Base-by-base conservation (phyloP, 2,797 vertebrate genomes). In the Hyperoplus lanceolatus region DNA sequence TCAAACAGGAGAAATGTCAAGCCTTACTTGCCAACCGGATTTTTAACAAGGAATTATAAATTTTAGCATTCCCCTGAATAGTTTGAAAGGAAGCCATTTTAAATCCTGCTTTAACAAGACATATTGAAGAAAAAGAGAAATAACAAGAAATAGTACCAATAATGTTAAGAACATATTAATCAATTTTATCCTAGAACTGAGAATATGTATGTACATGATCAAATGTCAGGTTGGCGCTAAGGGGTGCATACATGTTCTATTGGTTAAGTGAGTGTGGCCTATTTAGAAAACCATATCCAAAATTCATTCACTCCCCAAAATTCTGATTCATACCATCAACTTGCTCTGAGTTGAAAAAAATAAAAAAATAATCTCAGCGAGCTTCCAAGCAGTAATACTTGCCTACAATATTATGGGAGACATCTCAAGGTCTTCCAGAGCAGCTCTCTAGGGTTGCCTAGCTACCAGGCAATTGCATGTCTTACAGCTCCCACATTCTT, bases 371-470 rank as follows among this genome's bases (percentile, higher is more conserved):
- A 60, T 75, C 70, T 75, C 70, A 57, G 69, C 4, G 41, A 86
- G 84, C 84, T 71, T 73, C 80, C 72, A 75, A 74, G 80, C 80
- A 82, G 83, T 80, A 75, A 73, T 48, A 83, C 79, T 88, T 72
- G 82, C 79, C 80, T 81, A 80, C 51, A 8, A 88, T 87, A 89
- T 90, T 81, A 90, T 85, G 85, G 80, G 72, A 88, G 86, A 85
- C 87, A 86, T 84, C 88, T 92, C 90, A 94, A 94, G 92, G 92
- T 92, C 90, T 88, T 86, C 82, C 73, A 73, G 87, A 90, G 89
- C 87, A 82, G 87, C 85, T 92, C 91, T 94, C 87, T 51, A 59
- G 87, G 90, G 94, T 95, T 95, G 94, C 94, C 90, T 95, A 92
- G 94, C 85, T 93, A 94, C 92, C 79, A 87, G 88, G 89, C 90